phyloP scores from a whole-genome alignment of 1,140 invertebrate genomes.

The Protaetia brevitarsis region DNA sequence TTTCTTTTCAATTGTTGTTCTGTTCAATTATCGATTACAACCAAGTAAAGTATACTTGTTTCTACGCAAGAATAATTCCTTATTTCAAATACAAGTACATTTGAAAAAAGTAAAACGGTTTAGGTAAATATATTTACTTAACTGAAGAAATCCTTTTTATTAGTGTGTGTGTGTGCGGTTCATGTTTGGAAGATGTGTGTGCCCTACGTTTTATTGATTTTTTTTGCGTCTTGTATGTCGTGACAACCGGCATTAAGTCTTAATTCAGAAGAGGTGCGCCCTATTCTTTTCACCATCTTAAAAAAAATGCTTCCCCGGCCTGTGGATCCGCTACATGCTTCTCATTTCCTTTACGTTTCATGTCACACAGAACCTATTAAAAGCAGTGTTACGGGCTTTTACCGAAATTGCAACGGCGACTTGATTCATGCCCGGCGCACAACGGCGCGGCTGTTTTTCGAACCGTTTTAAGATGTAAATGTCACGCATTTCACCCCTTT shows the following conservation, averaged over 20 bases:
- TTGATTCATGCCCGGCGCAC: conserved; percentile 39
- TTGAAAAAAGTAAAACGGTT: no score
- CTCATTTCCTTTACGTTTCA: conserved; percentile 43
- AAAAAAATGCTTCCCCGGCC: conserved; percentile 43
- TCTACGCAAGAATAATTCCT: no score
- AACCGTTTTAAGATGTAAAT: conserved; percentile 4
- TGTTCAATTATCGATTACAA: no score
- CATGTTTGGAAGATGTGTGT: no score
- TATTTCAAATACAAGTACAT: no score
- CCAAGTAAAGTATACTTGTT: no score
- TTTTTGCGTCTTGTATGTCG: conserved; percentile 28
- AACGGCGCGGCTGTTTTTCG: background rate
- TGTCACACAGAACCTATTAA: conserved; percentile 39
- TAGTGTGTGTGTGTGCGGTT: no score
- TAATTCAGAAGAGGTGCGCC: conserved; percentile 42
- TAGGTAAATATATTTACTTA: no score
- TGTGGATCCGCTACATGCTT: conserved; percentile 38
- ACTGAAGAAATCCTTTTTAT: no score
- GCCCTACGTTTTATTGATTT: background rate
- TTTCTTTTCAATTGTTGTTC: no score
- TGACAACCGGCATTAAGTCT: conserved; percentile 45
- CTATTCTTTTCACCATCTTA: conserved; percentile 45
- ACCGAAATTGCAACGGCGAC: conserved; percentile 39
- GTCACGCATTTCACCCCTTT: background rate
- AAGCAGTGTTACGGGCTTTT: conserved; percentile 35